A percentile compares a stretch with the other conserved stretches of the same genome.
Conservation (phyloP, 1,140 invertebrate species). For the Apis cerana region DNA sequence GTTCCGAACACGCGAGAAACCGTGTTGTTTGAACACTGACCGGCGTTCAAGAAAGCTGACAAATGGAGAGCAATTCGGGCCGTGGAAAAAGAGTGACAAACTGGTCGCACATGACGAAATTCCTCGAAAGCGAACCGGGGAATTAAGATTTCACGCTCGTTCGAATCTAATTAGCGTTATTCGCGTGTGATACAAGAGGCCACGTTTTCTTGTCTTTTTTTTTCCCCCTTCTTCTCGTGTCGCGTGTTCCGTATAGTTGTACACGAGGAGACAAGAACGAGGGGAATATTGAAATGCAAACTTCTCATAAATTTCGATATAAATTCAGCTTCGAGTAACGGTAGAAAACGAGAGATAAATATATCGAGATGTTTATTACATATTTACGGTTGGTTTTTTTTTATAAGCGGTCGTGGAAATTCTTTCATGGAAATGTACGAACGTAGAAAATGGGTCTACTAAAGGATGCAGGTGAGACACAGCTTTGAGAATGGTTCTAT, state of each 20-base stretch:
- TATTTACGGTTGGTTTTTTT: background rate
- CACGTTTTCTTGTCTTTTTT: background rate
- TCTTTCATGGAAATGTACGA: background rate
- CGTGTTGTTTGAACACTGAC: background rate
- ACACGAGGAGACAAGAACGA: background rate
- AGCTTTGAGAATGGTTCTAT: too few relatives aligned
- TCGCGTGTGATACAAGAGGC: conserved; percentile 7
- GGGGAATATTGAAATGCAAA: conserved; percentile 2
- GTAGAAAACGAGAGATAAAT: background rate
- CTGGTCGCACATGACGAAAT: conserved; percentile 7
- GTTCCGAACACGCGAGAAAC: background rate
- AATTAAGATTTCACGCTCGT: conserved; percentile 18
- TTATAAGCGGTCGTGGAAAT: background rate
- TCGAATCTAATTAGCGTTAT: conserved; percentile 23
- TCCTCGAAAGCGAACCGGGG: background rate
- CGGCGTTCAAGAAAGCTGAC: background rate
- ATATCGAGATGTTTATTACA: conserved; percentile 12
- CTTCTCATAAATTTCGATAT: conserved; percentile 16
- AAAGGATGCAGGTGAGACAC: background rate
- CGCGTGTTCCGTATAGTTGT: background rate
- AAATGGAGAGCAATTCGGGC: background rate
- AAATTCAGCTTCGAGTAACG: conserved; percentile 10
- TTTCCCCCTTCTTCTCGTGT: background rate
- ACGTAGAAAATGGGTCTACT: background rate
- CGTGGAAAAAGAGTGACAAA: background rate